Evolutionary conservation across 2,888 invertebrate species (phyloP).

Genomic region (Lasioglossum oenotherae): DNA sequence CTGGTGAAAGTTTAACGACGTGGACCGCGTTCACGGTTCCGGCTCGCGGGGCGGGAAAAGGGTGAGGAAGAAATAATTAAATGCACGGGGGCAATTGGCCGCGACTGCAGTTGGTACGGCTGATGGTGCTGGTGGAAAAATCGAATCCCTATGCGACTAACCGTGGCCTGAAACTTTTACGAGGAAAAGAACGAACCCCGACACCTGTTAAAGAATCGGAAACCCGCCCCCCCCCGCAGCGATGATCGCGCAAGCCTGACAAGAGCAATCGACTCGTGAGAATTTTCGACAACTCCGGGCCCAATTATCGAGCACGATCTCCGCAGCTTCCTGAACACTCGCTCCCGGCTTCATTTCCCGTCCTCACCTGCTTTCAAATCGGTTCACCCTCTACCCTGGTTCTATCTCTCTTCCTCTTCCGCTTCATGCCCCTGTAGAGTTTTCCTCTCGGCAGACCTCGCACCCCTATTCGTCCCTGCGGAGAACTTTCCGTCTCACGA

Average conservation of each 20-base stretch:
- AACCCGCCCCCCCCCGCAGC: conserved; percentile 4
- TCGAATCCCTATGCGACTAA: neutral
- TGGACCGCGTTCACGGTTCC: neutral
- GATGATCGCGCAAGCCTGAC: conserved; percentile 17
- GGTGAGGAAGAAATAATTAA: conserved; percentile 44
- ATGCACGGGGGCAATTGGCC: conserved; percentile 23
- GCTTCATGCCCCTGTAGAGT: neutral
- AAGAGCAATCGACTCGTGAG: conserved; percentile 39
- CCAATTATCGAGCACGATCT: conserved; percentile 77
- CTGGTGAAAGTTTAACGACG: conserved; percentile 26
- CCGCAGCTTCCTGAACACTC: conserved; percentile 72
- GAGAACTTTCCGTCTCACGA: conserved; percentile 64
- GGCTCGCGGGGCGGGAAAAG: neutral
- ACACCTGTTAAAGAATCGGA: conserved; percentile 40
- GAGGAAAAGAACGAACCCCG: neutral
- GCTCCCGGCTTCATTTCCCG: conserved; percentile 76
- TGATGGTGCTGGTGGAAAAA: neutral
- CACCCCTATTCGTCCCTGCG: conserved; percentile 29
- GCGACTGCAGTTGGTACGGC: neutral
- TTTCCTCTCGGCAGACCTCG: neutral
- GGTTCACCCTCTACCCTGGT: conserved; percentile 33
- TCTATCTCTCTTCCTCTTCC: neutral
- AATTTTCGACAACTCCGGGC: conserved; percentile 77
- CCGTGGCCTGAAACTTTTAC: conserved; percentile 30
- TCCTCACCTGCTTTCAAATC: conserved; percentile 74